Percentiles rank a stretch among this genome's conserved stretches.
These are phyloP conservation scores for Manis crassicaudata DNA, from an alignment of 2,797 vertebrate species.

Conservation along the genomic window DNA sequence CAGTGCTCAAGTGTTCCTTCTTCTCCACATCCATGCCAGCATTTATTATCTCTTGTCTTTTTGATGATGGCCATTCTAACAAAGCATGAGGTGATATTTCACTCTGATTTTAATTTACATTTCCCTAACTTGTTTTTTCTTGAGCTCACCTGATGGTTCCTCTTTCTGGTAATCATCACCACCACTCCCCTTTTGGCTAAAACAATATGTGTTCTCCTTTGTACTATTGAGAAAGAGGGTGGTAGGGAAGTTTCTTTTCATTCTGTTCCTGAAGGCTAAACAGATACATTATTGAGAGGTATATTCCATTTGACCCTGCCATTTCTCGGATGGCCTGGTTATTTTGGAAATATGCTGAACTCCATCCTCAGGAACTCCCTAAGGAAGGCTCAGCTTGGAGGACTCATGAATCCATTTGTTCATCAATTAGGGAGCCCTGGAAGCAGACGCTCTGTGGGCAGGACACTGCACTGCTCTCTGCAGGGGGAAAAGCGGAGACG, in stretches of 20 bases:
- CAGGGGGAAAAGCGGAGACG: background rate
- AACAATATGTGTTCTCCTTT: background rate
- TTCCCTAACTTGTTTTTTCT: background rate
- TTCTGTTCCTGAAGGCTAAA: conserved; percentile 41
- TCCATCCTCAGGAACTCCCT: conserved; percentile 52
- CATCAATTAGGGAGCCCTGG: conserved; percentile 46
- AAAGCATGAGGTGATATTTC: background rate
- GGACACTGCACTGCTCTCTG: background rate
- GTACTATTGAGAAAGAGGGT: background rate
- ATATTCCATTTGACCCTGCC: conserved; percentile 32
- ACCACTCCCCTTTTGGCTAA: background rate
- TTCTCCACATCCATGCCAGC: background rate
- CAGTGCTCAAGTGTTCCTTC: too few relatives aligned
- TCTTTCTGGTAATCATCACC: background rate
- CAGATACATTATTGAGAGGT: background rate
- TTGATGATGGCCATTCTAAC: background rate
- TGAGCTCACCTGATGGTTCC: background rate
- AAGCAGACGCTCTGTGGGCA: background rate
- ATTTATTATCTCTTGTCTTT: background rate
- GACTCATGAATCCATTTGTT: conserved; percentile 63
- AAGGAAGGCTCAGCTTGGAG: conserved; percentile 69
- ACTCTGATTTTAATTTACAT: background rate
- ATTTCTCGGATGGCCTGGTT: conserved; percentile 41
- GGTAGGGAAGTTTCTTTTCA: conserved; percentile 1
- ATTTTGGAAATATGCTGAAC: conserved; percentile 52